phyloP scores from a whole-genome alignment of 1,140 invertebrate genomes.

The Oryctes rhinoceros region DNA sequence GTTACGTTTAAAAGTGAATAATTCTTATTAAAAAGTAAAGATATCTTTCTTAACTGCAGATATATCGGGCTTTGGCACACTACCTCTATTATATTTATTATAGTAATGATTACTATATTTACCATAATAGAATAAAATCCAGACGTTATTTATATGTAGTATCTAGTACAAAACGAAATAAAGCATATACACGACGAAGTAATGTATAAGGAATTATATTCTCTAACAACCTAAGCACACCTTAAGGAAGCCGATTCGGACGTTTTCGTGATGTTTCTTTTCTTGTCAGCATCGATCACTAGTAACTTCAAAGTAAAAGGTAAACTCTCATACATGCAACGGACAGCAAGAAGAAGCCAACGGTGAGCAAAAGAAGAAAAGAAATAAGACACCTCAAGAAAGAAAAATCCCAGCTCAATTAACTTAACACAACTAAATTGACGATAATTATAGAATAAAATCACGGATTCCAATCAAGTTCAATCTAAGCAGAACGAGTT shows the following conservation, averaged over 20 bases:
- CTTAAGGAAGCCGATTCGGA: not conserved
- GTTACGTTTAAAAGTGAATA: no score
- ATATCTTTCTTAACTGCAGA: no score
- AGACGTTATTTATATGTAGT: no score
- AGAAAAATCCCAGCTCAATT: conserved; percentile 34
- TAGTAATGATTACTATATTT: no score
- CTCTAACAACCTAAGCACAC: not conserved
- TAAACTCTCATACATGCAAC: not conserved
- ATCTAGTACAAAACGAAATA: no score
- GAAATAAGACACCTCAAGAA: not conserved
- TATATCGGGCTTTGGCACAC: no score
- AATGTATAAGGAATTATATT: conserved; percentile 13
- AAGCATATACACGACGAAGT: no score
- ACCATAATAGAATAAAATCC: no score
- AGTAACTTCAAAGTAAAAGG: conserved; percentile 10
- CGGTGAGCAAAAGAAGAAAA: conserved; percentile 9
- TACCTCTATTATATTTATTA: no score
- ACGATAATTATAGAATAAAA: conserved; percentile 47
- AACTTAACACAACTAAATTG: conserved; percentile 31
- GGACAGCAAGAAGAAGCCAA: not conserved
- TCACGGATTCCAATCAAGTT: conserved; percentile 47
- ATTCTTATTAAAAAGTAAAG: no score
- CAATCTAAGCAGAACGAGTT: conserved; percentile 36
- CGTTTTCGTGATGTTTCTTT: not conserved
- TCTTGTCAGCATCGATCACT: not conserved